Conservation (phyloP, 2,113 vertebrate species). For the cattle (Bos taurus) region DNA sequence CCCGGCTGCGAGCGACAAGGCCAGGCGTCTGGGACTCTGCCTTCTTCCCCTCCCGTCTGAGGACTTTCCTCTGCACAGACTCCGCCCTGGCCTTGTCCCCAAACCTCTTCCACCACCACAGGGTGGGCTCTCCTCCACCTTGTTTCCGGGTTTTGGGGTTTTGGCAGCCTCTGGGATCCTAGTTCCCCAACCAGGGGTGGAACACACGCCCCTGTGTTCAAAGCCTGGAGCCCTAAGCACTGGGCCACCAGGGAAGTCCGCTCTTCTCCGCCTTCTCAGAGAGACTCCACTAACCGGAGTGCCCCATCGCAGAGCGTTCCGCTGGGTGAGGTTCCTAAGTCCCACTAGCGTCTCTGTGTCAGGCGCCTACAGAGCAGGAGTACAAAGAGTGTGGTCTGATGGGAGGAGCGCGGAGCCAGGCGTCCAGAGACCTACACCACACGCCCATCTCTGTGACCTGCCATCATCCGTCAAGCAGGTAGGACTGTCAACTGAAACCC, state of each 20-base stretch:
- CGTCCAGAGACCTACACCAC: neutral
- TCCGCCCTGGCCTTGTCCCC: neutral
- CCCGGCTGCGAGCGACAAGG: neutral
- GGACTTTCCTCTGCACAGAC: no score
- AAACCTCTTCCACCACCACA: neutral
- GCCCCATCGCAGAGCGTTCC: neutral
- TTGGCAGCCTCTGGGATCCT: neutral
- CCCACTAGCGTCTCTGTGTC: neutral
- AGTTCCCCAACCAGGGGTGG: neutral
- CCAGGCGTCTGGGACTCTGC: neutral
- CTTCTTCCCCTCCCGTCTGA: neutral
- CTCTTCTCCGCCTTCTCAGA: neutral
- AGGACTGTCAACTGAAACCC: neutral
- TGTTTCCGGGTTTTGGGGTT: neutral
- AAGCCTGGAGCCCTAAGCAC: neutral
- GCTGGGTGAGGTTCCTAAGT: neutral
- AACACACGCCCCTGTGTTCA: fast-evolving
- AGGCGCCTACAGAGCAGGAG: neutral
- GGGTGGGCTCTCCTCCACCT: neutral
- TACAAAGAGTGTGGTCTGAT: no score
- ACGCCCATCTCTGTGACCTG: neutral
- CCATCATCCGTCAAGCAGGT: neutral
- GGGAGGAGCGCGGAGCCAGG: neutral
- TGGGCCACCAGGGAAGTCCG: neutral
- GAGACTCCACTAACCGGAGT: neutral